Evolutionary conservation across 2,113 vertebrate species (phyloP).

Genomic region (Oostethus manadensis): DNA sequence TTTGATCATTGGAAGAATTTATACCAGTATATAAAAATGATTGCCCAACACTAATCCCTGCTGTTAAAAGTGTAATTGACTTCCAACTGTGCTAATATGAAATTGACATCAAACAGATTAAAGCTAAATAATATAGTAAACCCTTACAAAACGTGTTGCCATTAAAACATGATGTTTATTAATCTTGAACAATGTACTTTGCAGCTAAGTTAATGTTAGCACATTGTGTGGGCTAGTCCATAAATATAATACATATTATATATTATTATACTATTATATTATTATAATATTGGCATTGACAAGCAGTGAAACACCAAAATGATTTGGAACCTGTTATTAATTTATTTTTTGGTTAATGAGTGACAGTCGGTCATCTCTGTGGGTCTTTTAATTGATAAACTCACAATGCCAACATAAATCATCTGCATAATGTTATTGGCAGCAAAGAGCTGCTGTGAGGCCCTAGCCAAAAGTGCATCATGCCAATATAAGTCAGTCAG

Average conservation of each 20-base stretch:
- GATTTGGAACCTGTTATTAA: no score
- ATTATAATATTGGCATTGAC: no score
- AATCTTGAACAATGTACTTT: no score
- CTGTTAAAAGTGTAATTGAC: background rate
- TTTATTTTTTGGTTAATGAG: background rate
- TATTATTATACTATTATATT: no score
- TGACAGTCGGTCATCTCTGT: constrained; percentile 1
- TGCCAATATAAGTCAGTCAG: constrained; percentile 24
- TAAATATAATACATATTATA: background rate
- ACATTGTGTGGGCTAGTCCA: background rate
- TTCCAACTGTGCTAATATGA: background rate
- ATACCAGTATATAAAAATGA: no score
- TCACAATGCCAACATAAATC: constrained; percentile 6
- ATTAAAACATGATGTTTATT: no score
- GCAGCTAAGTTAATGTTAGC: no score
- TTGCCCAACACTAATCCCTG: no score
- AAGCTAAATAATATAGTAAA: no score
- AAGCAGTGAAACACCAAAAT: no score
- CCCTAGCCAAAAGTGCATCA: constrained; percentile 20
- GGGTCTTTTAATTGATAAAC: constrained; percentile 4
- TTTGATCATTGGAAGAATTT: no score
- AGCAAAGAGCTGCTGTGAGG: constrained; percentile 8
- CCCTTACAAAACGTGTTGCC: no score
- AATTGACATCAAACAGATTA: background rate
- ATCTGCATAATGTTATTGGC: background rate